Conservation (phyloP, 2,113 vertebrate genomes). For the Solea senegalensis region DNA sequence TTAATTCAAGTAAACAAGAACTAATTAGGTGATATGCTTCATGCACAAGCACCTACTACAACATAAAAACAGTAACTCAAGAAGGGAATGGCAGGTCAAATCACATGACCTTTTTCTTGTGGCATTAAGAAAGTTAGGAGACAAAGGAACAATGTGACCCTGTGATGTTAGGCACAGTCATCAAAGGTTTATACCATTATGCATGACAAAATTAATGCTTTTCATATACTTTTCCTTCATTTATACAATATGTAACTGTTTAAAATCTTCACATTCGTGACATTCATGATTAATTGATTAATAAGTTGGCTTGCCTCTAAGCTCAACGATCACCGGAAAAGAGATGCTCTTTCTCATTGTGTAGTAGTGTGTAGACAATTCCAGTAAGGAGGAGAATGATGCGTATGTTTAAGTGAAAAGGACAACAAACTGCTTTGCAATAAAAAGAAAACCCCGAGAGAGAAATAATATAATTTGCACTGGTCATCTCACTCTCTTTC, state of each 20-base stretch:
- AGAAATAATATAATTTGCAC: constrained; percentile 41
- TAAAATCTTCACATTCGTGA: neutral
- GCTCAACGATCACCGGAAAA: constrained; percentile 18
- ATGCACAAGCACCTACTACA: neutral
- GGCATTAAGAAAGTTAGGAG: neutral
- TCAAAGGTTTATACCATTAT: constrained; percentile 12
- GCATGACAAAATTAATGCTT: constrained; percentile 11
- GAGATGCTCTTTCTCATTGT: constrained; percentile 4
- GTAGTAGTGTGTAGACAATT: constrained; percentile 11
- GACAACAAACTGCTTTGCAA: constrained; percentile 51
- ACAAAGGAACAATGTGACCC: constrained; percentile 1
- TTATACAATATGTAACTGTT: constrained; percentile 15
- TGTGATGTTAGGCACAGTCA: neutral
- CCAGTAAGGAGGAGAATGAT: constrained; percentile 1
- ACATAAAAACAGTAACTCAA: constrained; percentile 12
- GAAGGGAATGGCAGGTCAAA: neutral
- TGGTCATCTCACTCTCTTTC: constrained; percentile 23
- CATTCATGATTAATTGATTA: constrained; percentile 40
- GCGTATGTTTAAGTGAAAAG: constrained; percentile 39
- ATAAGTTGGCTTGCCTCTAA: constrained; percentile 26
- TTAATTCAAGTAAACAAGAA: neutral
- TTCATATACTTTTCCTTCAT: constrained; percentile 7
- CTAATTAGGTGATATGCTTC: neutral
- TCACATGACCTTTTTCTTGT: neutral
- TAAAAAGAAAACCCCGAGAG: constrained; percentile 23